Conservation (phyloP, 2,888 invertebrate genomes). For the Eilema griseolum region DNA sequence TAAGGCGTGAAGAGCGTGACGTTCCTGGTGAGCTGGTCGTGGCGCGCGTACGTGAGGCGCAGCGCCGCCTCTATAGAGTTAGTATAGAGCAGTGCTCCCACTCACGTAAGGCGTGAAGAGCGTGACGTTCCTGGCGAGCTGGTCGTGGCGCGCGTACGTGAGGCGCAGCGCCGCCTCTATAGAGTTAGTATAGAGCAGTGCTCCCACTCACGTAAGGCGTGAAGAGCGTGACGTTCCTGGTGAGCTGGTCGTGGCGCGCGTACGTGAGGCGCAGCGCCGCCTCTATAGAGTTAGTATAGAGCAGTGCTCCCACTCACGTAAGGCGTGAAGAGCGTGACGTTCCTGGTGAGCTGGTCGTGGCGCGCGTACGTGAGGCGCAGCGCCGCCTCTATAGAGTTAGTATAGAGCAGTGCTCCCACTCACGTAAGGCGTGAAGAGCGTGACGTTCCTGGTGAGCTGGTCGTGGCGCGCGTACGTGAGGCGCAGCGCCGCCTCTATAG, state of each 20-base stretch:
- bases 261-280: constrained; percentile 85
- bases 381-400: background rate
- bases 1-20: constrained; percentile 79
- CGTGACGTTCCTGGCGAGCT: constrained; percentile 66
- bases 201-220: constrained; percentile 75
- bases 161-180: too few species aligned
- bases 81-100: background rate
- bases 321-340: constrained; percentile 81
- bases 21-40: constrained; percentile 57
- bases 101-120: constrained; percentile 77
- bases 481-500: background rate
- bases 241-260: constrained; percentile 67
- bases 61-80: background rate
- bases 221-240: constrained; percentile 70
- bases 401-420: constrained; percentile 31
- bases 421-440: constrained; percentile 77
- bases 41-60: constrained; percentile 88
- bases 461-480: constrained; percentile 88
- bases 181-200: background rate
- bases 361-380: constrained; percentile 88
- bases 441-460: constrained; percentile 64
- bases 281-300: background rate
- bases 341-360: constrained; percentile 42
- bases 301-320: constrained; percentile 56
- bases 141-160: constrained; percentile 88